phyloP scores from a whole-genome alignment of 2,888 invertebrate genomes.

The Lycia hirtaria region DNA sequence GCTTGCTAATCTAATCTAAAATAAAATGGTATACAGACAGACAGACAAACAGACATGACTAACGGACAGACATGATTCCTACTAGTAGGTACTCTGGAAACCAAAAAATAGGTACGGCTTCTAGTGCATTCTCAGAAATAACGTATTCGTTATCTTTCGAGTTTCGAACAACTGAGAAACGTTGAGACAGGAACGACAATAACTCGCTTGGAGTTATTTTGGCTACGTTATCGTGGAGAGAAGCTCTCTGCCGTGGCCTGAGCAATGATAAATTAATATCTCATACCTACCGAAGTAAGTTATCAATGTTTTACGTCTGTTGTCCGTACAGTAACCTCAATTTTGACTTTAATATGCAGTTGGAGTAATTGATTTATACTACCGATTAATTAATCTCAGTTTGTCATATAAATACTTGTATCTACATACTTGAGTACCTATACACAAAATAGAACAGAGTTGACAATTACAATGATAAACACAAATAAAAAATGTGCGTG shows the following conservation, averaged over 20 bases:
- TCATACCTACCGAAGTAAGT: conserved; percentile 63
- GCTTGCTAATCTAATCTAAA: too few species aligned
- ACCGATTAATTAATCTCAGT: conserved; percentile 6
- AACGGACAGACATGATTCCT: too few species aligned
- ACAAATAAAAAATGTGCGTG: too few species aligned
- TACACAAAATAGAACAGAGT: too few species aligned
- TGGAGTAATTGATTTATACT: conserved; percentile 24
- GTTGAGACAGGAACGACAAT: too few species aligned
- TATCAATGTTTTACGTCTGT: conserved; percentile 64
- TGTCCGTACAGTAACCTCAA: conserved; percentile 44
- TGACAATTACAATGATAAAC: too few species aligned
- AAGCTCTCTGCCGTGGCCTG: conserved; percentile 63
- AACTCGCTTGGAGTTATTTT: conserved; percentile 74
- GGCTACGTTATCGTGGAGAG: conserved; percentile 76
- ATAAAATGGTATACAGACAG: too few species aligned
- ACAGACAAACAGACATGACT: too few species aligned
- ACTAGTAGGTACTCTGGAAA: too few species aligned
- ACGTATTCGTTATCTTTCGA: conserved; percentile 59
- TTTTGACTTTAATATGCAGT: conserved; percentile 7
- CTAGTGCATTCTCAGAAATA: conserved; percentile 54
- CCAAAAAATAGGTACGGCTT: too few species aligned
- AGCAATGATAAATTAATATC: conserved; percentile 76
- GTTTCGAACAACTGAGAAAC: conserved; percentile 62
- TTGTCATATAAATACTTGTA: not conserved
- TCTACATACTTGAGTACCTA: too few species aligned